Conservation (phyloP, 2,797 vertebrate species). For the Lepilemur septentrionalis region DNA sequence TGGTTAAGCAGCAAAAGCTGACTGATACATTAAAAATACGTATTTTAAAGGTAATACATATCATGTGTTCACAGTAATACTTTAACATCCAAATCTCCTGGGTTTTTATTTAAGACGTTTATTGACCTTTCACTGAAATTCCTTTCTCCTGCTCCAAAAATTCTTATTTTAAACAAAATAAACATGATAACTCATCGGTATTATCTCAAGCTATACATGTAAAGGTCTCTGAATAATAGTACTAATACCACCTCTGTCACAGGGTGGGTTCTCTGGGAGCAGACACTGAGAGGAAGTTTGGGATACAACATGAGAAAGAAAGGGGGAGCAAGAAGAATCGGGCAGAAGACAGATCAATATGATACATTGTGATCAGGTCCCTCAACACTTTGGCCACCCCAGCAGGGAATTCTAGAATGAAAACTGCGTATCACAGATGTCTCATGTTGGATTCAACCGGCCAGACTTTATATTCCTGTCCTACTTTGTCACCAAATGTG, state of each 20-base stretch:
- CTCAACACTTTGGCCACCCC: neutral
- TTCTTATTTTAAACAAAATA: neutral
- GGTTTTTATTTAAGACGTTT: neutral
- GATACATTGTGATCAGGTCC: neutral
- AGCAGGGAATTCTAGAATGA: neutral
- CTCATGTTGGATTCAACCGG: neutral
- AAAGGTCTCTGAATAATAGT: neutral
- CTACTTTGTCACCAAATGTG: neutral
- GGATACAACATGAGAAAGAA: neutral
- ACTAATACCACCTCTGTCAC: neutral
- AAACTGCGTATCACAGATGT: neutral
- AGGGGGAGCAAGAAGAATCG: neutral
- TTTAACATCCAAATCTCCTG: neutral
- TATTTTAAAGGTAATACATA: neutral
- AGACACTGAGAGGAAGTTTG: neutral
- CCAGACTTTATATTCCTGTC: neutral
- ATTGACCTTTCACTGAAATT: neutral
- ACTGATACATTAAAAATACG: neutral
- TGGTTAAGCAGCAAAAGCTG: neutral
- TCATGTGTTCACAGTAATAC: neutral
- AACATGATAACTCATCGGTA: neutral
- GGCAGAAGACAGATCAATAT: neutral
- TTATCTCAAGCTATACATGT: neutral
- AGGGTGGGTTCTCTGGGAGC: neutral
- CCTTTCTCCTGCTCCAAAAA: neutral